A percentile compares a stretch with the other conserved stretches of the same genome.
phyloP scores from a whole-genome alignment of 2,113 vertebrate species.

The Callopanchax toddi region DNA sequence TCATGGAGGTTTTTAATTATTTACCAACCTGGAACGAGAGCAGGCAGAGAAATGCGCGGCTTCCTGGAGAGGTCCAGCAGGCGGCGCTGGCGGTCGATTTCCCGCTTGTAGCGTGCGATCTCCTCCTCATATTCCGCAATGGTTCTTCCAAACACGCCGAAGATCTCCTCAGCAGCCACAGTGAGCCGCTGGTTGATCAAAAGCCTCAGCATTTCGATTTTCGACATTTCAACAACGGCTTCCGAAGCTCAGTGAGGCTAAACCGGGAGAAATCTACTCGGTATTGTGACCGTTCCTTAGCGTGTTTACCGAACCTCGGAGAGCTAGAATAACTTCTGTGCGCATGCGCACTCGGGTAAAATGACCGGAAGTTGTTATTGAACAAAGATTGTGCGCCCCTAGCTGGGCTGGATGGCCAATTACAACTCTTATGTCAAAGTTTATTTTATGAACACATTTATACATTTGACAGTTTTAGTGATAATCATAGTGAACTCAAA shows the following conservation, averaged over 20 bases:
- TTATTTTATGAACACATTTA: too few relatives aligned
- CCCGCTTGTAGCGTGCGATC: constrained; percentile 47
- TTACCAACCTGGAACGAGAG: background rate
- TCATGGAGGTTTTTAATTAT: too few relatives aligned
- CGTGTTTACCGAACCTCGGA: constrained; percentile 5
- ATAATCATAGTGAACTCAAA: too few relatives aligned
- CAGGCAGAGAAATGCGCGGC: constrained; percentile 11
- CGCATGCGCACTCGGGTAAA: constrained; percentile 28
- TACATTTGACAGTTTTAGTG: too few relatives aligned
- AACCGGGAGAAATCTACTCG: background rate
- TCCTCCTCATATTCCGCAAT: constrained; percentile 54
- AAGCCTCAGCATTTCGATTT: constrained; percentile 50
- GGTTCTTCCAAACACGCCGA: constrained; percentile 53
- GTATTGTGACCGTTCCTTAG: too few relatives aligned
- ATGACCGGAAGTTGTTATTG: background rate
- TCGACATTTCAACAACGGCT: constrained; percentile 5
- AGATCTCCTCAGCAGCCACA: constrained; percentile 50
- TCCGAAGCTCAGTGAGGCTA: fast-evolving
- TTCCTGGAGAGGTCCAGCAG: constrained; percentile 38
- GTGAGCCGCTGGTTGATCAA: constrained; percentile 61
- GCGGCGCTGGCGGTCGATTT: constrained; percentile 39
- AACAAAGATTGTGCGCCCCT: background rate
- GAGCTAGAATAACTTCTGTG: constrained; percentile 10
- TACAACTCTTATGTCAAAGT: background rate
- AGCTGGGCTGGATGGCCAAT: background rate